Conservation (phyloP, 1,140 invertebrate genomes). For the Diorhabda sublineata region DNA sequence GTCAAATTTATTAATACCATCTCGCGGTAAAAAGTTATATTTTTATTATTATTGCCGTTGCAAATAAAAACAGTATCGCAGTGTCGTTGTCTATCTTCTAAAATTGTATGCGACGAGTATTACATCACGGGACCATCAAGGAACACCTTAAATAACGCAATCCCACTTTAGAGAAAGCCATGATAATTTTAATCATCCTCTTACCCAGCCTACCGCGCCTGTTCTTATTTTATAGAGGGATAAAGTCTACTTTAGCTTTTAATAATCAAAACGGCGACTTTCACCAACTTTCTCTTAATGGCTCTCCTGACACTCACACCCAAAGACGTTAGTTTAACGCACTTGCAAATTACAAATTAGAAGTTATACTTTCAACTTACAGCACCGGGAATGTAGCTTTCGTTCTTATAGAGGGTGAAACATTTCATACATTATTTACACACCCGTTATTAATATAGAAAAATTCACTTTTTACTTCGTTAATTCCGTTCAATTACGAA, state of each 20-base stretch:
- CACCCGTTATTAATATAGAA: too few relatives aligned
- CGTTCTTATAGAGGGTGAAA: constrained; percentile 17
- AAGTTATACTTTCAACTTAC: constrained; percentile 39
- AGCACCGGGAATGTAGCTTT: neutral
- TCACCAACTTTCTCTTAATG: constrained; percentile 38
- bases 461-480: too few relatives aligned
- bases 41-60: too few relatives aligned
- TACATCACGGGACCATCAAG: constrained; percentile 13
- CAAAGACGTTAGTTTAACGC: constrained; percentile 38
- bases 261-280: constrained; percentile 41
- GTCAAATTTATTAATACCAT: too few relatives aligned
- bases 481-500: too few relatives aligned
- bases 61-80: too few relatives aligned
- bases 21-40: too few relatives aligned
- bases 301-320: constrained; percentile 34
- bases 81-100: too few relatives aligned
- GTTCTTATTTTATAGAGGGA: constrained; percentile 18
- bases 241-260: constrained; percentile 28
- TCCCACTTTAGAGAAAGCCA: constrained; percentile 32
- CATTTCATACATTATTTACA: neutral
- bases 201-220: constrained; percentile 18
- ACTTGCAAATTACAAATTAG: constrained; percentile 41
- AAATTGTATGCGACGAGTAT: neutral
- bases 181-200: constrained; percentile 40
- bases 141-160: constrained; percentile 38